Base-by-base conservation (phyloP, 2,888 invertebrate species). In the Perithous albicinctus region DNA sequence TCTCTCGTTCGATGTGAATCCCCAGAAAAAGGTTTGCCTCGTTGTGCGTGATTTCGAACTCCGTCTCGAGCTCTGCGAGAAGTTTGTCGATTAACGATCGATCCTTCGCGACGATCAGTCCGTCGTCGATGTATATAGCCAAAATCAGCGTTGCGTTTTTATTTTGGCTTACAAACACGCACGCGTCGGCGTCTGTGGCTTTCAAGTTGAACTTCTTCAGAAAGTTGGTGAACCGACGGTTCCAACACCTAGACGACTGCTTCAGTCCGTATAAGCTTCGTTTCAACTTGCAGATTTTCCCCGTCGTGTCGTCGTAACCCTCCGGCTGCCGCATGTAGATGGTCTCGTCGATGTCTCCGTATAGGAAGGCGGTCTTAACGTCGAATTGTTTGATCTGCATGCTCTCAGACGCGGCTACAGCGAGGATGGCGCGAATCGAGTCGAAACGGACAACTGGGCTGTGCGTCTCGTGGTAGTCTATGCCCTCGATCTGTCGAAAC, bases 191-290 rank as follows among this genome's bases (percentile, higher is more conserved):
- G 8, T 84, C 41, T 61, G 84, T 85, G 12, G 85, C 70, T 15
- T 80, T 59, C 56, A 87, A 84, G 18, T 84, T 81, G 54, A 85
- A 84, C 38, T 83, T 87, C 2, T 80, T 64, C 6, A 90, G 61
- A 74, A 88, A 89, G 10, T 83, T 54, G n/a, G 77, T 83, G 74
- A 92, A 87, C n/a, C 84, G 78, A 26, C 85, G 74, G 78, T 91
- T 89, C 91, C 92, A 92, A 48, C 87, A 87, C 54, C 91, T 72
- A 8, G 90, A 87, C 12, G 90, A 86, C 81, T 92, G 91, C 72
- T 91, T 91, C 1, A 92, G 84, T 8, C 92, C 91, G 85, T 92
- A 92, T 23, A 92, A 54, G 66, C 89, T 88, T 76, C 84, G 86
- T n/a, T 85, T 85, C 10, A 92, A 80, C 48, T 86, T 83, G 76